Percentiles rank a stretch among this genome's conserved stretches.
Conservation (phyloP, 2,888 invertebrate species). For the Drosophila meridiana region DNA sequence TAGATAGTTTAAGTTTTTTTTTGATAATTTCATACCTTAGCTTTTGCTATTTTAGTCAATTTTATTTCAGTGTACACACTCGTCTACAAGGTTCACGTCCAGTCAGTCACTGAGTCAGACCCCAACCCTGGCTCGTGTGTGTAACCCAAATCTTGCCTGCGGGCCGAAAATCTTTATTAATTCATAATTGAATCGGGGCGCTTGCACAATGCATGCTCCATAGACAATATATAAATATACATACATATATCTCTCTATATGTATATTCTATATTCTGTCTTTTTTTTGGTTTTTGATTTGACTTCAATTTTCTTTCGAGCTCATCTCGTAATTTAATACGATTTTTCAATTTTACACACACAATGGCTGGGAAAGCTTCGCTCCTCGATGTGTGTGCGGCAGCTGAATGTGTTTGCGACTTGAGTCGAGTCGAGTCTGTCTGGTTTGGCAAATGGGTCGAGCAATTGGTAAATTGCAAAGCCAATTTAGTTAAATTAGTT, state of each 20-base stretch:
- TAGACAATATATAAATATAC: constrained; percentile 1
- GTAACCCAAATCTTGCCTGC: constrained; percentile 85
- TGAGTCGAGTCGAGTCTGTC: constrained; percentile 6
- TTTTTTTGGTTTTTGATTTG: constrained; percentile 65
- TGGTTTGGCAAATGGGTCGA: constrained; percentile 27
- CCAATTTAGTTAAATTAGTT: constrained; percentile 71
- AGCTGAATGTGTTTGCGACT: constrained; percentile 7
- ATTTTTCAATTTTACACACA: constrained; percentile 73
- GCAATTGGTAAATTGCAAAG: constrained; percentile 61
- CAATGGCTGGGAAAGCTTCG: constrained; percentile 49
- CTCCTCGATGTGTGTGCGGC: constrained; percentile 18
- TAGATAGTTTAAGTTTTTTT: no score
- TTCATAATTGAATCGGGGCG: constrained; percentile 84
- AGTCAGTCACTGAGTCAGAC: background rate
- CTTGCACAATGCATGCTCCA: constrained; percentile 43
- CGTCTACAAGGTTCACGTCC: constrained; percentile 9
- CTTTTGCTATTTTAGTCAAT: background rate
- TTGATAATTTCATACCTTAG: background rate
- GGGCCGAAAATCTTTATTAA: constrained; percentile 85
- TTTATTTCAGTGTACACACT: constrained; percentile 1
- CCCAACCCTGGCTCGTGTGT: constrained; percentile 26
- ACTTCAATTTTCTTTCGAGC: constrained; percentile 68
- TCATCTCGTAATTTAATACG: constrained; percentile 76
- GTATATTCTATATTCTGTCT: constrained; percentile 2
- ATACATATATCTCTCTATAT: background rate